Evolutionary conservation across 2,888 invertebrate genomes (phyloP).

Genomic region (Periphyllus acericola): DNA sequence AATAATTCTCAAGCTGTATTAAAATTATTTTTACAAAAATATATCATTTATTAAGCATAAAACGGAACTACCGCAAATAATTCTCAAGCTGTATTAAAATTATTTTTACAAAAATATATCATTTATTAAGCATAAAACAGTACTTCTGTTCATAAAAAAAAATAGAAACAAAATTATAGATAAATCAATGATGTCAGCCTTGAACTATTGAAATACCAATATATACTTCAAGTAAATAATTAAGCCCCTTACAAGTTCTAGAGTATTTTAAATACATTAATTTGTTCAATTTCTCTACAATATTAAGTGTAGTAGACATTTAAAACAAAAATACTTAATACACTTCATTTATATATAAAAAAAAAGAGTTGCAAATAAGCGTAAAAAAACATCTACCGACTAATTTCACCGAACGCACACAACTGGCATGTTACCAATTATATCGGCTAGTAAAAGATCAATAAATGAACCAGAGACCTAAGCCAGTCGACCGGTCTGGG

Average conservation of each 20-base stretch:
- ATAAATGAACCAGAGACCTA: conserved; percentile 42
- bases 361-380: background rate
- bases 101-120: too few relatives aligned
- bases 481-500: background rate
- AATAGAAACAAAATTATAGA: too few relatives aligned
- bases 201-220: too few relatives aligned
- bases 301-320: background rate
- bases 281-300: background rate
- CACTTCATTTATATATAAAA: background rate
- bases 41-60: too few relatives aligned
- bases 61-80: background rate
- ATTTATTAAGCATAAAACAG: too few relatives aligned
- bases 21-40: background rate
- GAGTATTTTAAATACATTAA: background rate
- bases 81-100: background rate
- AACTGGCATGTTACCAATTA: conserved; percentile 40
- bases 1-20: background rate
- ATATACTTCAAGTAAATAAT: too few relatives aligned
- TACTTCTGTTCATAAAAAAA: too few relatives aligned
- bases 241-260: too few relatives aligned
- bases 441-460: conserved; percentile 50
- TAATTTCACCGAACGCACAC: background rate
- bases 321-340: background rate
- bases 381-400: background rate
- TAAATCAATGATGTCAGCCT: too few relatives aligned